phyloP scores from a whole-genome alignment of 2,797 vertebrate genomes.

The Petrocephalus schoutedeni region DNA sequence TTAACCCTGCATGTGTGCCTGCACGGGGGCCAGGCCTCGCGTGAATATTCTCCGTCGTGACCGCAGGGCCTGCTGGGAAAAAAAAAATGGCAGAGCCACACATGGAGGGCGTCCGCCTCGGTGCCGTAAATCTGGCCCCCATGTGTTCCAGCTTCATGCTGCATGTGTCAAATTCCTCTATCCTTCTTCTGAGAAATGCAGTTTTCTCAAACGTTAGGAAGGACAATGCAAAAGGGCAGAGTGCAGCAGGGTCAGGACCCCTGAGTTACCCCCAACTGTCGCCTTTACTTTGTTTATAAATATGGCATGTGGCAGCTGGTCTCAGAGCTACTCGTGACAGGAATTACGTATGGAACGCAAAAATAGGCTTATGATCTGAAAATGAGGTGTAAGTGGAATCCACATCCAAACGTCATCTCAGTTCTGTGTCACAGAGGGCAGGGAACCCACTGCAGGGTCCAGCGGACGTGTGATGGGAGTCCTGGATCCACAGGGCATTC shows the following conservation, averaged over 20 bases:
- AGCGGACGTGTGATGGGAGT: neutral
- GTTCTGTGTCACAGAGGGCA: constrained; percentile 16
- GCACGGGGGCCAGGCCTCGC: constrained; percentile 15
- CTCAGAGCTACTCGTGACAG: neutral
- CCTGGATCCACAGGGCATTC: neutral
- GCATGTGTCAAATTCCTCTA: neutral
- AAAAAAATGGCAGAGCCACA: constrained; percentile 9
- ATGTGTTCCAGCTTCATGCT: neutral
- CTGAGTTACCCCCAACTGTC: neutral
- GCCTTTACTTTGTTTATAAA: neutral
- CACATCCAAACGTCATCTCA: neutral
- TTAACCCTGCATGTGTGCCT: constrained; percentile 25
- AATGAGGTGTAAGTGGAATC: constrained; percentile 9
- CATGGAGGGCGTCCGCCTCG: neutral
- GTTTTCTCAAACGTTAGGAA: neutral
- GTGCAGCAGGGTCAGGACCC: neutral
- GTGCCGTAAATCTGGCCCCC: neutral
- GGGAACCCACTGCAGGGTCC: neutral
- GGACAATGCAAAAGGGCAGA: neutral
- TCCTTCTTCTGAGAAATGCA: neutral
- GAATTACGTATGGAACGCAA: neutral
- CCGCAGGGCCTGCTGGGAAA: constrained; percentile 14
- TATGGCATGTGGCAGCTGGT: neutral
- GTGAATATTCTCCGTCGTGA: constrained; percentile 26
- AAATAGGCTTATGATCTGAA: constrained; percentile 9